Evolutionary conservation across 2,888 invertebrate species (phyloP).

Genomic region (Lobophora halterata): DNA sequence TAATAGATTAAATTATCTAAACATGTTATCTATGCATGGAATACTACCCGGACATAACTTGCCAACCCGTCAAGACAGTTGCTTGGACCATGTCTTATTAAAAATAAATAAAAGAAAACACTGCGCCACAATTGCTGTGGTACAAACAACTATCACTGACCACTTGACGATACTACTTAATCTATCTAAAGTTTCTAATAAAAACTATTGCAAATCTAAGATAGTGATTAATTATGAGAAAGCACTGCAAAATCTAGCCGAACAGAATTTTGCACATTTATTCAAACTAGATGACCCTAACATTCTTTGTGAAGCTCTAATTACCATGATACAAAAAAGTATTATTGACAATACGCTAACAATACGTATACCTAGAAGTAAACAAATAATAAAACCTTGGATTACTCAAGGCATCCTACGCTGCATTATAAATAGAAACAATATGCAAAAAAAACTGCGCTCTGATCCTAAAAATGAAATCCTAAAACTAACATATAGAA

Average conservation of each 20-base stretch:
- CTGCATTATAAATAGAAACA: constrained; percentile 7
- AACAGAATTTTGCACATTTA: not conserved
- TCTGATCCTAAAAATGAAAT: constrained; percentile 1
- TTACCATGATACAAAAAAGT: not conserved
- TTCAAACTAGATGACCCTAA: constrained; percentile 8
- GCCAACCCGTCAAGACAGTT: constrained; percentile 29
- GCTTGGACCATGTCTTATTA: constrained; percentile 29
- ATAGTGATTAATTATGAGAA: constrained; percentile 12
- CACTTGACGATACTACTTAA: constrained; percentile 11
- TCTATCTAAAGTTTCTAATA: constrained; percentile 3
- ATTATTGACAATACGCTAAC: not conserved
- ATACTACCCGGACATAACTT: constrained; percentile 29
- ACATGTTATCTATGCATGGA: constrained; percentile 24
- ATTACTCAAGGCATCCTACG: constrained; percentile 4
- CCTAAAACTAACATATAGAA: constrained; percentile 4
- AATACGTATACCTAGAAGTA: not conserved
- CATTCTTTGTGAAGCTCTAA: not conserved
- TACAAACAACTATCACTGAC: constrained; percentile 19
- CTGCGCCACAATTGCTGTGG: constrained; percentile 12
- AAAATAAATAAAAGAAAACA: constrained; percentile 15
- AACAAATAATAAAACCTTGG: constrained; percentile 7
- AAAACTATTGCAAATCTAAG: constrained; percentile 3
- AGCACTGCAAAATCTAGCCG: not conserved
- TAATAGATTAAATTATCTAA: constrained; percentile 28
- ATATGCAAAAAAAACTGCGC: constrained; percentile 2